Conservation (phyloP, 2,888 invertebrate species). For the Stenodema calcarata region DNA sequence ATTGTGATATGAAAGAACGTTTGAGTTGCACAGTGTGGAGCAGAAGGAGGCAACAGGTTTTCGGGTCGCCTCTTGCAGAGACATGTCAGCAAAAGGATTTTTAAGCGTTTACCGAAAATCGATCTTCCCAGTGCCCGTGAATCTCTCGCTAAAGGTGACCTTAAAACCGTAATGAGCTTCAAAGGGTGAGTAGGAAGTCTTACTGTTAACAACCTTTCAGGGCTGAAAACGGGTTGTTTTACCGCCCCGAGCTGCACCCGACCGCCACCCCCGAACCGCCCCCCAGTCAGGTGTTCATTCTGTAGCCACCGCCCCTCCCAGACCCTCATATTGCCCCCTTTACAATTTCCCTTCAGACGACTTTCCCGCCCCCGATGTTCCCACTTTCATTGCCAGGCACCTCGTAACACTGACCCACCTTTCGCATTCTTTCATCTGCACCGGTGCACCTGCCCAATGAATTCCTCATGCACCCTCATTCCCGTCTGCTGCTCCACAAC, state of each 20-base stretch:
- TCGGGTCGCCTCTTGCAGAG: too few species aligned
- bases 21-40: too few species aligned
- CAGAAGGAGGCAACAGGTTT: too few species aligned
- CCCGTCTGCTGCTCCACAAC: neutral
- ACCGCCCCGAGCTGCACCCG: neutral
- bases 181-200: neutral
- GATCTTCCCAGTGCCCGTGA: too few species aligned
- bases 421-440: slow-evolving; percentile 17
- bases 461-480: slow-evolving; percentile 17
- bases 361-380: neutral
- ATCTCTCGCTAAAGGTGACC: neutral
- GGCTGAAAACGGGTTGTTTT: neutral
- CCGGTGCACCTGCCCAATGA: slow-evolving; percentile 24
- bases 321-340: neutral
- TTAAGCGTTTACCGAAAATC: neutral
- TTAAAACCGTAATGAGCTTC: slow-evolving; percentile 18
- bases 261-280: neutral
- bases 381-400: slow-evolving; percentile 30
- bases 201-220: slow-evolving; percentile 14
- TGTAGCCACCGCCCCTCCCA: neutral
- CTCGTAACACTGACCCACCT: slow-evolving; percentile 45
- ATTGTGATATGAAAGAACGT: too few species aligned
- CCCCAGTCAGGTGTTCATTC: slow-evolving; percentile 23
- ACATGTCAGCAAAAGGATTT: neutral
- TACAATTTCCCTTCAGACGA: slow-evolving; percentile 33